These are phyloP conservation scores for Engraulis encrasicolus DNA, from an alignment of 2,113 vertebrate species.

Conservation along the genomic window DNA sequence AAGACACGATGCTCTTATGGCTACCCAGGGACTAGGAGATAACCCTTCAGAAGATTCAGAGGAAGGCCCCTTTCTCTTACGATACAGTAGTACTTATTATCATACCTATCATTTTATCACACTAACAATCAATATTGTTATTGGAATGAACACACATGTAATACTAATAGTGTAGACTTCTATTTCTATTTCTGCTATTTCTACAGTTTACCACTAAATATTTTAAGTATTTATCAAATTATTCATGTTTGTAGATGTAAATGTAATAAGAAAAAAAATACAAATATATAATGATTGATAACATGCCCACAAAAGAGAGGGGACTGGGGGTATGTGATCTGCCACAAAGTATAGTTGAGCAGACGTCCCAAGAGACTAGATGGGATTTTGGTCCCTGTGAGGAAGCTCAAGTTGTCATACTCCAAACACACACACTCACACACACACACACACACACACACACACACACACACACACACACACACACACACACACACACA, in stretches of 20 bases:
- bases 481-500: no score
- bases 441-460: constrained; percentile 17
- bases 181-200: no score
- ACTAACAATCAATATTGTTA: no score
- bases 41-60: not conserved
- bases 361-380: not conserved
- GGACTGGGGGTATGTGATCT: not conserved
- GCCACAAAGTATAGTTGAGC: not conserved
- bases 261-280: not conserved
- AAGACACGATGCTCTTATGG: no score
- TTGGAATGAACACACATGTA: no score
- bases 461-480: constrained; percentile 16
- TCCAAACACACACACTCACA: constrained; percentile 26
- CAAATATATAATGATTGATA: not conserved
- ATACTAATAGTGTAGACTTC: no score
- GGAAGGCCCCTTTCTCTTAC: not conserved
- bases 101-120: not conserved
- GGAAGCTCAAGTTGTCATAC: constrained; percentile 29
- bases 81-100: no score
- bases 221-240: no score
- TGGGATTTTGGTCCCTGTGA: constrained; percentile 3
- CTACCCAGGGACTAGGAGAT: not conserved
- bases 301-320: not conserved
- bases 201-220: no score
- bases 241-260: no score